Conservation (phyloP, 2,888 invertebrate genomes). For the Hirudinaria manillensis region DNA sequence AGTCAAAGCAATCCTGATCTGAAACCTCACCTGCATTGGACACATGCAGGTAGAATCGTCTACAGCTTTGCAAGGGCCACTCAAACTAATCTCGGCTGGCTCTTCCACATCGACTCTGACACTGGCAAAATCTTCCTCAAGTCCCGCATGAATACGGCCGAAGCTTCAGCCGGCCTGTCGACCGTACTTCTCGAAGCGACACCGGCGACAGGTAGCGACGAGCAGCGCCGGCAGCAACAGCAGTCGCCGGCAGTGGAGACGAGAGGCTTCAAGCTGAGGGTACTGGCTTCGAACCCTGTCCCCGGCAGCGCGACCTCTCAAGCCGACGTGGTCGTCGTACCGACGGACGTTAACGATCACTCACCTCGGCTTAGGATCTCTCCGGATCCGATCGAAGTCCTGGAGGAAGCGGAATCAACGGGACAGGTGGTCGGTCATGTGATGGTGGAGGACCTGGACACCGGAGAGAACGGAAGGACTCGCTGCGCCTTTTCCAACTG, state of each 20-base stretch:
- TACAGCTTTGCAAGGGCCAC: constrained; percentile 21
- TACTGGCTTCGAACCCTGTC: constrained; percentile 19
- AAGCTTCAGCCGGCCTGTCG: background rate
- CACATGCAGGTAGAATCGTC: constrained; percentile 12
- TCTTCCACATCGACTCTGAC: constrained; percentile 24
- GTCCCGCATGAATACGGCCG: constrained; percentile 14
- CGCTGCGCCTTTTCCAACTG: constrained; percentile 19
- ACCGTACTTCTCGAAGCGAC: background rate
- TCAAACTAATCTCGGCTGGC: constrained; percentile 1
- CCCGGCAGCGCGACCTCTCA: background rate
- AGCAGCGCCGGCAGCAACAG: background rate
- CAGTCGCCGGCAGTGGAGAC: background rate
- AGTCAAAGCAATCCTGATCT: background rate
- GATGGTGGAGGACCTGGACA: constrained; percentile 27
- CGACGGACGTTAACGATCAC: constrained; percentile 25
- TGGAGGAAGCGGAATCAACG: background rate
- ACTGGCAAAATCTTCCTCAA: constrained; percentile 19
- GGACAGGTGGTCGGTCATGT: constrained; percentile 26
- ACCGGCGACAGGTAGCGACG: background rate
- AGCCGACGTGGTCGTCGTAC: constrained; percentile 1
- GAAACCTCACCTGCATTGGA: background rate
- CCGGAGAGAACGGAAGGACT: constrained; percentile 27
- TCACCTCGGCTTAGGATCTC: constrained; percentile 21
- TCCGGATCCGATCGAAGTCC: constrained; percentile 24
- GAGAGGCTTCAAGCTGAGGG: constrained; percentile 21